Evolutionary conservation across 2,113 vertebrate genomes (phyloP), one percentile per base, ranked within the genome.

Genomic region (Periophthalmodon schlosseri): DNA sequence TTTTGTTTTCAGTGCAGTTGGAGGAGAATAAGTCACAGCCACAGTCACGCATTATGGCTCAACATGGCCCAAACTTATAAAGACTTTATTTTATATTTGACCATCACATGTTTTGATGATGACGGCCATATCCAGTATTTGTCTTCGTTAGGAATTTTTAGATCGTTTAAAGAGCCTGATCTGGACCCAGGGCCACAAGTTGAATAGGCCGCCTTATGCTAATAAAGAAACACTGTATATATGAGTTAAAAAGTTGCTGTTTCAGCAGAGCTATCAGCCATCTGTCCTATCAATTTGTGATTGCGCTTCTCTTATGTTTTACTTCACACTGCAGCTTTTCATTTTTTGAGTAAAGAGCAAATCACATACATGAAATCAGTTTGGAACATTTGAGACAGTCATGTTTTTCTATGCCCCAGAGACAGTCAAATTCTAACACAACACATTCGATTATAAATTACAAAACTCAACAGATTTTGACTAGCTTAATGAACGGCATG

Each of bases 1-100:
- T 89, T 89, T 88, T 88, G 86, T 87, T 28, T 72, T 68, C 9
- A 24, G 77, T 46, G 73, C 84, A 89, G 87, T 87, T 89, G 85
- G 79, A 49, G 68, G n/a, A 74, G 78, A 70, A 71, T 70, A 52
- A 58, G 80, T 76, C 69, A 46, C 56, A 47, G 70, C 2, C 52
- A 78, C 67, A 78, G 73, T 44, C 78, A 8, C 34, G 56, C 82
- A 69, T 76, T 57, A 68, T 73, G 77, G 36, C 20, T 46, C 15
- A 78, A 65, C 72, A 82, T 14, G 21, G 68, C 52, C 73, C 16
- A 2, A 74, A 50, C 47, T 21, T n/a, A 44, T 28, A 68, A 16
- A 24, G 44, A 24, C 39, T 5, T 2, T 24, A 44, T 23, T 47
- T 68, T 10, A 12, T 47, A 47, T 68, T 24, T 47, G 65, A 39